A percentile compares a stretch with the other conserved stretches of the same genome.
These are phyloP conservation scores for Potamilus streckersoni DNA, from an alignment of 1,140 invertebrate genomes.

Conservation along the genomic window DNA sequence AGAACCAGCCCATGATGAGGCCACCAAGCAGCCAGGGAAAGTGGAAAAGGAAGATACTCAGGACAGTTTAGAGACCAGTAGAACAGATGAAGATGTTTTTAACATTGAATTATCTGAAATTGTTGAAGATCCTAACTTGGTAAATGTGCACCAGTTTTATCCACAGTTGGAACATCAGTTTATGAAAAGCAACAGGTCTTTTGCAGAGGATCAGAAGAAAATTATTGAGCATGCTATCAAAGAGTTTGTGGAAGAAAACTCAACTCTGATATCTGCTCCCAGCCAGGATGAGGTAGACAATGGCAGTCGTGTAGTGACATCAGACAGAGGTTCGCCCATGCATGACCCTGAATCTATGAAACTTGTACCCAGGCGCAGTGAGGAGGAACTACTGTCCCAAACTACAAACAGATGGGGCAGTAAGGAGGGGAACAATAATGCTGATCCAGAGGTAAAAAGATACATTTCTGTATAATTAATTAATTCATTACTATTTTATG, in stretches of 20 bases:
- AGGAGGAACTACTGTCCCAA: no score
- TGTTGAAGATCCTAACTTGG: slow-evolving; percentile 42
- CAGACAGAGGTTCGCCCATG: no score
- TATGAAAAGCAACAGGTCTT: slow-evolving; percentile 29
- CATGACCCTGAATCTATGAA: no score
- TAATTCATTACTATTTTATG: no score
- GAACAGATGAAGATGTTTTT: slow-evolving; percentile 23
- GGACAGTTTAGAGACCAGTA: not conserved
- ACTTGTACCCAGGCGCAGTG: no score
- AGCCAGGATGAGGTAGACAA: no score
- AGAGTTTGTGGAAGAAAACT: slow-evolving; percentile 30
- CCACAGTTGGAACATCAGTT: slow-evolving; percentile 52
- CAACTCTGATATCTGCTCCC: slow-evolving; percentile 14
- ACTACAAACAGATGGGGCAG: not conserved
- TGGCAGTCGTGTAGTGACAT: no score
- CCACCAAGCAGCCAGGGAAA: slow-evolving; percentile 14
- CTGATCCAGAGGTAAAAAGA: slow-evolving; percentile 28
- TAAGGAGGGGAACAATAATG: slow-evolving; percentile 32
- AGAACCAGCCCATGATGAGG: slow-evolving; percentile 1
- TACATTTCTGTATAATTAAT: not conserved
- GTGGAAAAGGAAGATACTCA: not conserved
- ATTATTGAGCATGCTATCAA: slow-evolving; percentile 30
- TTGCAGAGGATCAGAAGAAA: slow-evolving; percentile 33
- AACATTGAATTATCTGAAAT: slow-evolving; percentile 32
- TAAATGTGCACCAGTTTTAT: slow-evolving; percentile 62